Evolutionary conservation across 2,888 invertebrate genomes (phyloP).

Genomic region (Alentia gelatinosa): DNA sequence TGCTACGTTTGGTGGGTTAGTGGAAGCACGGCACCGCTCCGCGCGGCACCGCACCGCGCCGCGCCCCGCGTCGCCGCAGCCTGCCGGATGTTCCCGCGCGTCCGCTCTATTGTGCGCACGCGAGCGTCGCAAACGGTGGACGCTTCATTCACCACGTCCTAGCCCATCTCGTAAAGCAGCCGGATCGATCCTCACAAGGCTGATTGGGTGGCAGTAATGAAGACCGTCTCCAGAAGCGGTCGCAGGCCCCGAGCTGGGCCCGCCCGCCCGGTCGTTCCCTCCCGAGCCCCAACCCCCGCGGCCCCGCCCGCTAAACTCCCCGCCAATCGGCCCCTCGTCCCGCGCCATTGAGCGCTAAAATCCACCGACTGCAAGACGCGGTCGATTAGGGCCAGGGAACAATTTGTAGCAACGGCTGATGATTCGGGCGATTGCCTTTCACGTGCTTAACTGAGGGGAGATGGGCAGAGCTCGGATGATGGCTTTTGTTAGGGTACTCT

Average conservation of each 20-base stretch:
- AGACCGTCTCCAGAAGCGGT: background rate
- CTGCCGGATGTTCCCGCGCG: background rate
- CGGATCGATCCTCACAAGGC: background rate
- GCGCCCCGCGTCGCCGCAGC: background rate
- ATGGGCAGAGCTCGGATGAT: no score
- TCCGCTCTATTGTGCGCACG: background rate
- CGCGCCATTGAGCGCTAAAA: slow-evolving; percentile 8
- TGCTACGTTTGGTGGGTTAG: background rate
- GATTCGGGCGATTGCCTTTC: slow-evolving; percentile 34
- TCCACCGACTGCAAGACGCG: slow-evolving; percentile 3
- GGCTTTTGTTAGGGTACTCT: no score
- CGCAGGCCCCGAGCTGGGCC: no score
- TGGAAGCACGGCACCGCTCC: background rate
- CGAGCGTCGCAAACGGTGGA: background rate
- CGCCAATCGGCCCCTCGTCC: background rate
- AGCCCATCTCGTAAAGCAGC: slow-evolving; percentile 4
- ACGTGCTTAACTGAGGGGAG: slow-evolving; percentile 37
- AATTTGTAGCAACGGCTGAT: slow-evolving; percentile 35
- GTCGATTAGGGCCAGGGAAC: slow-evolving; percentile 37
- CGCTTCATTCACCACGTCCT: background rate
- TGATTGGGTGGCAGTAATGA: background rate
- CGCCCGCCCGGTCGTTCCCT: background rate
- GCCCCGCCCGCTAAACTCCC: background rate
- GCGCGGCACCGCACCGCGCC: no score
- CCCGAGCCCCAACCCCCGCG: background rate